Conservation (phyloP, 2,113 vertebrate genomes). For the Austrofundulus limnaeus region DNA sequence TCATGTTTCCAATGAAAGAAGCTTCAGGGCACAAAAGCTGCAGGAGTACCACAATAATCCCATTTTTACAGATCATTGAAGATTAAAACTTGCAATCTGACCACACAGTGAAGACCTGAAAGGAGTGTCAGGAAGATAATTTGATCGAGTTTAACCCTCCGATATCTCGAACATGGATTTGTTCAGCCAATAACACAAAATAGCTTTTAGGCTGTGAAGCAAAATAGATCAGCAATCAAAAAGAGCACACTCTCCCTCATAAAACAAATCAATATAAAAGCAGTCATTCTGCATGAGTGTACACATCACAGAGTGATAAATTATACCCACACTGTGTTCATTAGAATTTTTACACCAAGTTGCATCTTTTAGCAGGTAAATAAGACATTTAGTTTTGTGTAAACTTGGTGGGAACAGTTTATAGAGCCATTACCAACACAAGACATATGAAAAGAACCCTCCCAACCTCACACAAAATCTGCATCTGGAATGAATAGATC, state of each 20-base stretch:
- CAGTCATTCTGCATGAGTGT: not conserved
- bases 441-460: conserved; percentile 24
- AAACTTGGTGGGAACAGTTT: conserved; percentile 7
- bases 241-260: not conserved
- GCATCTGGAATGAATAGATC: conserved; percentile 28
- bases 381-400: not conserved
- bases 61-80: not conserved
- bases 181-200: not conserved
- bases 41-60: not conserved
- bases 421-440: conserved; percentile 4
- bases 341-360: conserved; percentile 3
- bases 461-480: conserved; percentile 29
- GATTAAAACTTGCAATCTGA: not conserved
- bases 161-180: conserved; percentile 1
- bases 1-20: not conserved
- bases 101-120: not conserved
- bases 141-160: not conserved
- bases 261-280: conserved; percentile 1
- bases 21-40: not conserved
- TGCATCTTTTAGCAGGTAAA: conserved; percentile 1
- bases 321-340: conserved; percentile 5
- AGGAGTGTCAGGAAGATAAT: not conserved
- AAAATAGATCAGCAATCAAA: conserved; percentile 11
- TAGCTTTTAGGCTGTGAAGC: not conserved
- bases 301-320: not conserved